These are phyloP conservation scores for Lagopus muta DNA, from an alignment of 2,113 vertebrate species.

Conservation along the genomic window DNA sequence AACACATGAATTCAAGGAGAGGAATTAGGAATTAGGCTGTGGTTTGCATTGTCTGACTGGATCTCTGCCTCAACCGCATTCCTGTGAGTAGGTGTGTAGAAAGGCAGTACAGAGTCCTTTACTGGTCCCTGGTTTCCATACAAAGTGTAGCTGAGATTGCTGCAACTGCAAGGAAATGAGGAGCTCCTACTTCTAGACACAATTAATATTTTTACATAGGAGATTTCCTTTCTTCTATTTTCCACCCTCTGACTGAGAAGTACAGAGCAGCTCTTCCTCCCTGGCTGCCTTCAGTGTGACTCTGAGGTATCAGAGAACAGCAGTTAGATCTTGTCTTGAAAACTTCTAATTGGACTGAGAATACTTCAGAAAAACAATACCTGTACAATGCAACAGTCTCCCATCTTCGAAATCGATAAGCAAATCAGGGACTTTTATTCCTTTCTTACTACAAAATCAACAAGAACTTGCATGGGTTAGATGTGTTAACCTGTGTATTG, in stretches of 20 bases:
- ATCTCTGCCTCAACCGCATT: background rate
- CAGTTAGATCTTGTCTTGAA: background rate
- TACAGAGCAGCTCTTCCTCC: background rate
- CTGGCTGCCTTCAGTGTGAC: background rate
- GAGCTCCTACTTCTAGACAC: background rate
- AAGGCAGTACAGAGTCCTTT: background rate
- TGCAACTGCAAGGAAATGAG: background rate
- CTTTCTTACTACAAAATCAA: background rate
- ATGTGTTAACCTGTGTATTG: background rate
- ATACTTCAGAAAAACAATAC: background rate
- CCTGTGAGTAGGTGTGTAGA: accelerated
- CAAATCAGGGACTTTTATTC: background rate
- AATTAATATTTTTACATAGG: background rate
- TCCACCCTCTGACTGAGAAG: background rate
- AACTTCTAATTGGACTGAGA: background rate
- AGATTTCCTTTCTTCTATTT: background rate
- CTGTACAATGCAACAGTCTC: background rate
- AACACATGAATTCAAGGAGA: background rate
- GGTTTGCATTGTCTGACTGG: background rate
- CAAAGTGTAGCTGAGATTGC: accelerated
- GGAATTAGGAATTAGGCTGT: background rate
- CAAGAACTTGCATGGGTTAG: background rate
- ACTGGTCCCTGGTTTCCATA: background rate
- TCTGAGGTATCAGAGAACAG: background rate
- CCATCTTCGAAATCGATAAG: background rate